These are phyloP conservation scores for Eubasilissa regina DNA, from an alignment of 1,140 invertebrate genomes.

Conservation along the genomic window DNA sequence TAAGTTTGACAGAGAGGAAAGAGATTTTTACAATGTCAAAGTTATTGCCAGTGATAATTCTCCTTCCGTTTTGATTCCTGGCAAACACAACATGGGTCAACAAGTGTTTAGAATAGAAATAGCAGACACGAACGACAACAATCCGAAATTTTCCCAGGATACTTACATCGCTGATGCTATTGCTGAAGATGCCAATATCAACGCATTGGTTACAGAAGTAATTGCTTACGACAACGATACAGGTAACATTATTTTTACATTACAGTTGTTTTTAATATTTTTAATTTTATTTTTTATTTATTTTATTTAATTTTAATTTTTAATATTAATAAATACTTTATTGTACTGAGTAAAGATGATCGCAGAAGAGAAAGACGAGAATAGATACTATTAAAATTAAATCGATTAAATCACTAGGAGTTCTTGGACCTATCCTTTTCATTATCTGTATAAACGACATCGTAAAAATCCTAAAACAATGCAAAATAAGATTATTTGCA, in stretches of 20 bases:
- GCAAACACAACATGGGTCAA: conserved; percentile 80
- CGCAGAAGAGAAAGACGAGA: no score
- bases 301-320: no score
- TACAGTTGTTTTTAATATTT: no score
- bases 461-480: no score
- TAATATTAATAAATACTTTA: no score
- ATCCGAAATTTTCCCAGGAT: conserved; percentile 82
- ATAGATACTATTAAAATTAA: no score
- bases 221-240: conserved; percentile 86
- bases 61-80: conserved; percentile 82
- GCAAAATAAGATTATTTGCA: no score
- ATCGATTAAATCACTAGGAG: no score
- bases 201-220: conserved; percentile 86
- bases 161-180: conserved; percentile 85
- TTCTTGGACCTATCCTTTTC: no score
- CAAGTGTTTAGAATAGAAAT: conserved; percentile 90
- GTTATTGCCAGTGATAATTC: conserved; percentile 90
- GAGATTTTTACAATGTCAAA: conserved; percentile 86
- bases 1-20: conserved; percentile 86
- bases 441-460: no score
- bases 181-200: conserved; percentile 86
- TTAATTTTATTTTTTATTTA: no score
- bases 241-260: conserved; percentile 67
- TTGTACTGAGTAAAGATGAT: no score
- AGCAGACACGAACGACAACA: conserved; percentile 93